Evolutionary conservation across 2,888 invertebrate genomes (phyloP), one percentile per base, ranked within the genome.

Genomic region (Drosophila imparisetae): DNA sequence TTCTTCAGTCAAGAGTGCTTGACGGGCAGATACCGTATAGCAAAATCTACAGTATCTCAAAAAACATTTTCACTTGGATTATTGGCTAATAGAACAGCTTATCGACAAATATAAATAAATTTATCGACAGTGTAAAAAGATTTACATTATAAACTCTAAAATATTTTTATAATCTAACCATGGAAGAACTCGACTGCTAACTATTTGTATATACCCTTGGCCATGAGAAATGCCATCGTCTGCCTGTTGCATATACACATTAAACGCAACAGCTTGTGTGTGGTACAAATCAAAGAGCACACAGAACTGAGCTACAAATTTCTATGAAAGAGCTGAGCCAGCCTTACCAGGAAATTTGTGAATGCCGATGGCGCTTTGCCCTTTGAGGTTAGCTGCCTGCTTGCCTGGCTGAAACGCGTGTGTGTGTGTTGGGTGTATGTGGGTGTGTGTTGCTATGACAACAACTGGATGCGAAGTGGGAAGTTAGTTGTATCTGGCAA

Each of bases 331-430:
- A 34, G 49, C 59, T 54, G 30, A 53, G 32, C 29, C 27, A 30
- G 21, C 49, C 55, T 40, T 42, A 30, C 13, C 38, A 57, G 64
- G 49, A 65, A 40, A 30, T 40, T n/a, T 70, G 21, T 50, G 42
- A 30, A 49, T 57, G 61, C 48, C 45, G 40, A 3, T 71, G 52
- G 57, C 63, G 66, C 78, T 87, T 89, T 87, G 90, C 83, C 90
- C 89, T 90, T 90, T 89, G 77, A 53, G 67, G 63, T 65, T 58
- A 53, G 57, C 61, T 74, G n/a, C 5, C 38, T 40, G 49, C 50
- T 40, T 60, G 55, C 42, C 76, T 45, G 21, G 7, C 13, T 45
- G 13, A 42, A 42, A 21, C 13, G 66, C 71, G 76, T 65, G 72
- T 75, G 86, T 79, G 75, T 79, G 90, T 34, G 72, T 80, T 40